Evolutionary conservation across 1,140 invertebrate species (phyloP).

Genomic region (Cyclargus thomasi): DNA sequence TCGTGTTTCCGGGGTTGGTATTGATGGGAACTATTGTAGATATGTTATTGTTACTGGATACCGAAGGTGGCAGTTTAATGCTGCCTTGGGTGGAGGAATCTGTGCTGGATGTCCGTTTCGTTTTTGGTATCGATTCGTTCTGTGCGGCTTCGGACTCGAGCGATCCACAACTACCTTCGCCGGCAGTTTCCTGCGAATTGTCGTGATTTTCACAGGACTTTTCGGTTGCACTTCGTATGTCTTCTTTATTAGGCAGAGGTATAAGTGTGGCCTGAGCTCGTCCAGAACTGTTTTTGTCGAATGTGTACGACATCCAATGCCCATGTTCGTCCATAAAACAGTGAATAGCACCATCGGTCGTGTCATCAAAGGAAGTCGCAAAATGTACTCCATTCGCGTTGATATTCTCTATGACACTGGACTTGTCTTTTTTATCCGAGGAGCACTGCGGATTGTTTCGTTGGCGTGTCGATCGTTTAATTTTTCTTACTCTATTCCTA

Average conservation of each 20-base stretch:
- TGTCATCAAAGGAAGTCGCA: slow-evolving; percentile 90
- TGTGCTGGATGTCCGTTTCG: slow-evolving; percentile 61
- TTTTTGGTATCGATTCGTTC: slow-evolving; percentile 59
- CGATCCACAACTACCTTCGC: slow-evolving; percentile 66
- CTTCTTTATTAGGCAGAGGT: slow-evolving; percentile 59
- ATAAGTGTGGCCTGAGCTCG: slow-evolving; percentile 52
- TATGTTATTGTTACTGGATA: slow-evolving; percentile 67
- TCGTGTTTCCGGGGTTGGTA: slow-evolving; percentile 45
- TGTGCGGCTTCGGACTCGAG: slow-evolving; percentile 64
- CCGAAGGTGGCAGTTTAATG: slow-evolving; percentile 59
- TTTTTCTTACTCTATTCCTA: slow-evolving; percentile 68
- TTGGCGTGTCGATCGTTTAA: slow-evolving; percentile 68
- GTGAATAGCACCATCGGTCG: slow-evolving; percentile 90
- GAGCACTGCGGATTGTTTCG: slow-evolving; percentile 60
- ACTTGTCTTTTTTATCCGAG: slow-evolving; percentile 54
- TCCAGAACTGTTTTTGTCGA: slow-evolving; percentile 81
- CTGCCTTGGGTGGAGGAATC: slow-evolving; percentile 72
- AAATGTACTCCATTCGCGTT: slow-evolving; percentile 77
- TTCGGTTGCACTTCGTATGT: slow-evolving; percentile 57
- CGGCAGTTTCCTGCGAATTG: slow-evolving; percentile 60
- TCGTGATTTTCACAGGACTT: slow-evolving; percentile 58
- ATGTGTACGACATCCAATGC: slow-evolving; percentile 88
- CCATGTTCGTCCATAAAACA: slow-evolving; percentile 85
- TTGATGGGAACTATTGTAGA: slow-evolving; percentile 65
- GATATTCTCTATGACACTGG: slow-evolving; percentile 49